Evolutionary conservation across 2,888 invertebrate species (phyloP).

Genomic region (Rugalucina vietnamica): DNA sequence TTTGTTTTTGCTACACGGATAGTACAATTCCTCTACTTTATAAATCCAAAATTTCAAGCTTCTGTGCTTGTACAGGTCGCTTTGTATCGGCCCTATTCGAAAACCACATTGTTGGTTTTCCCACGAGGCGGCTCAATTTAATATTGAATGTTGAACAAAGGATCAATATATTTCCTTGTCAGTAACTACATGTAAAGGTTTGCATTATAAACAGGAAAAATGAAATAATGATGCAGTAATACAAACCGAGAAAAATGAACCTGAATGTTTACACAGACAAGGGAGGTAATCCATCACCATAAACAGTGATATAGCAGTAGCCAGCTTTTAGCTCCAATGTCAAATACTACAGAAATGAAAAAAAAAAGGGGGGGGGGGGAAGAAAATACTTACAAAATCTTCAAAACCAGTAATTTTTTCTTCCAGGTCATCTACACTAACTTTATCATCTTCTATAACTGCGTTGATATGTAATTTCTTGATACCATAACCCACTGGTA

Average conservation of each 20-base stretch:
- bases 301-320: not conserved
- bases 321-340: not conserved
- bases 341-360: not conserved
- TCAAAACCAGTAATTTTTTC: conserved; percentile 79
- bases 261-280: not conserved
- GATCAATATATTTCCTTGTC: too few relatives aligned
- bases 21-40: too few relatives aligned
- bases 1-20: too few relatives aligned
- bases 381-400: conserved; percentile 75
- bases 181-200: not conserved
- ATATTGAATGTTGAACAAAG: too few relatives aligned
- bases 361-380: too few relatives aligned
- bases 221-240: not conserved
- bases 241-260: not conserved
- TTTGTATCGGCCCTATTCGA: too few relatives aligned
- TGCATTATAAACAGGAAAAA: not conserved
- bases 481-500: conserved; percentile 98
- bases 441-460: conserved; percentile 98
- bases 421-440: conserved; percentile 83
- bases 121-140: too few relatives aligned
- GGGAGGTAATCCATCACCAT: not conserved
- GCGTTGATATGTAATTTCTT: conserved; percentile 97
- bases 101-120: too few relatives aligned
- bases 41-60: too few relatives aligned
- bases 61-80: too few relatives aligned